Evolutionary conservation across 2,113 vertebrate genomes (phyloP).

Genomic region (Pithys albifrons): DNA sequence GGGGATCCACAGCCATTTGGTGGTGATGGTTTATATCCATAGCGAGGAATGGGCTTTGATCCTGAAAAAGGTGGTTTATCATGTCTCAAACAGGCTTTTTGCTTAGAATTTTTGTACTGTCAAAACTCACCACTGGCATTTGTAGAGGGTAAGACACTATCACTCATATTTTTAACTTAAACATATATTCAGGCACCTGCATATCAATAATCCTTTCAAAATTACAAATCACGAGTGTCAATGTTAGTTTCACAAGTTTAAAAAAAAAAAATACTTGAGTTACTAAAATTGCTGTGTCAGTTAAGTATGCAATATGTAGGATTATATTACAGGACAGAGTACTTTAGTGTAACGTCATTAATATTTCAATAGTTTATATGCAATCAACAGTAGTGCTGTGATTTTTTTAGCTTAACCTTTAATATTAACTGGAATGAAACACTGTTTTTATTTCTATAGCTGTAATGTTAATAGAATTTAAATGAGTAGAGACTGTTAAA

Average conservation of each 20-base stretch:
- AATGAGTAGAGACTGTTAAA: not conserved
- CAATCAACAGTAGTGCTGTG: not conserved
- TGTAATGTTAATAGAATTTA: not conserved
- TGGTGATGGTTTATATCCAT: constrained; percentile 85
- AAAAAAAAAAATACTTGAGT: not conserved
- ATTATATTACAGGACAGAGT: not conserved
- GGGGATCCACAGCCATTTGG: constrained; percentile 98
- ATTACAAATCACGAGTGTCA: not conserved
- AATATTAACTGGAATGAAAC: not conserved
- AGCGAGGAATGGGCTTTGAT: constrained; percentile 85
- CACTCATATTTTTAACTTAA: not conserved
- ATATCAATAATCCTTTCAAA: not conserved
- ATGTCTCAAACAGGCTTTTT: not conserved
- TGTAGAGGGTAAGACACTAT: not conserved
- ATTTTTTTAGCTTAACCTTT: not conserved
- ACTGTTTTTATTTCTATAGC: not conserved
- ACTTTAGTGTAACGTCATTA: not conserved
- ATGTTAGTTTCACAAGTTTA: not conserved
- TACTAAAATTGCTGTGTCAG: not conserved
- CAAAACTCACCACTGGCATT: not conserved
- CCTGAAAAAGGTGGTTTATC: constrained; percentile 76
- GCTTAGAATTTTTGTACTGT: not conserved
- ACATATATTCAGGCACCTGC: not conserved
- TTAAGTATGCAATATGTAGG: not conserved
- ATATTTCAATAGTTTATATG: not conserved